phyloP scores from a whole-genome alignment of 2,797 vertebrate species.

The Hippopotamyrus pictus region DNA sequence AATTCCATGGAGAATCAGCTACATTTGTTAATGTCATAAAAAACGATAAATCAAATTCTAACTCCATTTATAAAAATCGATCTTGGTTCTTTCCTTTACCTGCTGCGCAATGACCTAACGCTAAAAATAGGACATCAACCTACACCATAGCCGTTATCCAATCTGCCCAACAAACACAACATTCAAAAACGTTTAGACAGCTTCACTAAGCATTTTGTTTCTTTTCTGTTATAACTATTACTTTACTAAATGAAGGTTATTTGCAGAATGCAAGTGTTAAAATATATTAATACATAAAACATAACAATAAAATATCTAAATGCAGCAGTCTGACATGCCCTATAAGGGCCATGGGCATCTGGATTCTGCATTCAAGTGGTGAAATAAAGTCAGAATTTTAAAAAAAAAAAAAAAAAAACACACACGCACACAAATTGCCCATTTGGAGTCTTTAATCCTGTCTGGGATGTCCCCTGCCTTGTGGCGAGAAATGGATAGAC shows the following conservation, averaged over 20 bases:
- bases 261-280: neutral
- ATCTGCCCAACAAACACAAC: neutral
- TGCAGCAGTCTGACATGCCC: neutral
- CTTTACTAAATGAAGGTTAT: neutral
- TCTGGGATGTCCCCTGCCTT: neutral
- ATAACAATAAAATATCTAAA: neutral
- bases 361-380: neutral
- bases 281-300: neutral
- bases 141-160: neutral
- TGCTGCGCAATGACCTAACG: neutral
- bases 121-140: neutral
- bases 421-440: neutral
- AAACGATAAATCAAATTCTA: neutral
- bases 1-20: neutral
- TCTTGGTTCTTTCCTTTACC: neutral
- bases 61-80: neutral
- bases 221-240: neutral
- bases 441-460: neutral
- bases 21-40: neutral
- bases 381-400: neutral
- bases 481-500: neutral
- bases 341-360: neutral
- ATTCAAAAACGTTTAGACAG: neutral
- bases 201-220: neutral
- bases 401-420: too few relatives aligned